Evolutionary conservation across 2,113 vertebrate genomes (phyloP).

Genomic region (Phalacrocorax brasilianus): DNA sequence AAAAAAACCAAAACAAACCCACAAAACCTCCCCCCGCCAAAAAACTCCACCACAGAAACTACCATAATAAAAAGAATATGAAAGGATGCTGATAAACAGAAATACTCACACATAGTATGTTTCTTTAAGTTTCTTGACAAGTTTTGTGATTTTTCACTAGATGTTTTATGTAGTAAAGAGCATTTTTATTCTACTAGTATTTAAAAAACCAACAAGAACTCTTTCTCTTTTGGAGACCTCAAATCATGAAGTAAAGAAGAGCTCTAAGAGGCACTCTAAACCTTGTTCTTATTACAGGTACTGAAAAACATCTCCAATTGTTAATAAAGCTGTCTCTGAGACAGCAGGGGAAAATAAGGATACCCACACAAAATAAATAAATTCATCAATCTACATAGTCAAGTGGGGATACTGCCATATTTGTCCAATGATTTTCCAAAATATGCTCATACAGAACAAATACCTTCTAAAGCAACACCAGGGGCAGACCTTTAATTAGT

Average conservation of each 20-base stretch:
- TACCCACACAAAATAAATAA: neutral
- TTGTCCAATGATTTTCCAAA: neutral
- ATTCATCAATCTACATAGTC: neutral
- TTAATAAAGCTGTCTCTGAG: neutral
- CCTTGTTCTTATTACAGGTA: neutral
- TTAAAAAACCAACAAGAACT: neutral
- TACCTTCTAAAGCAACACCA: neutral
- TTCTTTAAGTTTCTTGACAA: neutral
- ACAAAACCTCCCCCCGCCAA: no score
- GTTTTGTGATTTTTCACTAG: neutral
- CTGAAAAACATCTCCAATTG: neutral
- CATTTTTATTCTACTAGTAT: neutral
- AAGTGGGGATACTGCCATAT: neutral
- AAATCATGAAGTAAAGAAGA: neutral
- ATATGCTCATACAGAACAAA: neutral
- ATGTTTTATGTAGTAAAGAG: neutral
- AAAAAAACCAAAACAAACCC: neutral
- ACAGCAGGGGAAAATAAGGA: neutral
- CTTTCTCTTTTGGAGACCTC: neutral
- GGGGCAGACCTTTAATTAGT: neutral
- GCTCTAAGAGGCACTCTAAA: neutral
- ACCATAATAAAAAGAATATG: neutral
- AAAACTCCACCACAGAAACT: neutral
- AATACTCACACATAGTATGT: neutral
- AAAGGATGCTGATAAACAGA: neutral